These are phyloP conservation scores for Puma concolor DNA, from an alignment of 2,113 vertebrate genomes.

Conservation along the genomic window DNA sequence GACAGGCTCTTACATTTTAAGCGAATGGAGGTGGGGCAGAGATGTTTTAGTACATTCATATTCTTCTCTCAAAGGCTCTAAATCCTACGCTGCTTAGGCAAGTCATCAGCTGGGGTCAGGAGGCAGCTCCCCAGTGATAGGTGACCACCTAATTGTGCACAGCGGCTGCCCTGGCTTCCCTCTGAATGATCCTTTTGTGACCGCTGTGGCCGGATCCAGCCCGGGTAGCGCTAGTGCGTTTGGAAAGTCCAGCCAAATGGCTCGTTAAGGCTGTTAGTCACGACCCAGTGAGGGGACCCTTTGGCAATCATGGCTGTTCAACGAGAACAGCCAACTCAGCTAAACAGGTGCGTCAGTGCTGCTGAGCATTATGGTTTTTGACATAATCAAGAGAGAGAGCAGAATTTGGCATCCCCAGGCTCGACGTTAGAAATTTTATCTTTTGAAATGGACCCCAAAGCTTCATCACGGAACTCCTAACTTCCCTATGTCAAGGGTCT, in stretches of 20 bases:
- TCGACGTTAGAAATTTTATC: not conserved
- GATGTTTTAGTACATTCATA: not conserved
- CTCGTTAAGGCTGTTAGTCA: not conserved
- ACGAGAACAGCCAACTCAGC: not conserved
- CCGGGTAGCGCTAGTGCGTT: not conserved
- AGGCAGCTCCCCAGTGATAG: not conserved
- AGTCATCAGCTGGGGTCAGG: not conserved
- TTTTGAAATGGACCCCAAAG: not conserved
- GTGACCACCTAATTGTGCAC: not conserved
- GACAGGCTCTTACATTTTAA: not conserved
- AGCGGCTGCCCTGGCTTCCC: no score
- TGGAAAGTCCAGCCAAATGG: not conserved
- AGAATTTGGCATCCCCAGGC: not conserved
- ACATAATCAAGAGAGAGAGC: not conserved
- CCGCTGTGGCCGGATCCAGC: not conserved
- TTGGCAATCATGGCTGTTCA: not conserved
- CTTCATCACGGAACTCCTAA: not conserved
- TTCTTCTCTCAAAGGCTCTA: not conserved
- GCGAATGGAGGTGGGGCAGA: not conserved
- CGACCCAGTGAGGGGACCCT: not conserved
- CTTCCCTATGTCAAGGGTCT: not conserved
- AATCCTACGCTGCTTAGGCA: not conserved
- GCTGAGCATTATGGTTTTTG: not conserved
- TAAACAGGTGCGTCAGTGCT: not conserved
- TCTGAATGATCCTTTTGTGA: not conserved